A percentile compares a stretch with the other conserved stretches of the same genome.
Evolutionary conservation across 2,113 vertebrate genomes (phyloP).

Genomic region (Hypocryptadius cinnamomeus): DNA sequence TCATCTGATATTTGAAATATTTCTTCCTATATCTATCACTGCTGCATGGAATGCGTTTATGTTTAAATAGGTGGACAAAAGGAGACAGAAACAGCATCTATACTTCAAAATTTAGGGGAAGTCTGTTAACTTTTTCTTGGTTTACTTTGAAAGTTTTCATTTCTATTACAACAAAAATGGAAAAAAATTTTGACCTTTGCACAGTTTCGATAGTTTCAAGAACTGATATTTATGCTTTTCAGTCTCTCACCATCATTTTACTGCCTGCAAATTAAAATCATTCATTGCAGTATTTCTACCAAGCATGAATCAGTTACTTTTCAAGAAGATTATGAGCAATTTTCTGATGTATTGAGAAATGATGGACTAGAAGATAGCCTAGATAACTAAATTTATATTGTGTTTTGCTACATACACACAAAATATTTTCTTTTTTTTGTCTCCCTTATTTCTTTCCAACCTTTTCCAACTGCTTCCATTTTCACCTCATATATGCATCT

Average conservation of each 20-base stretch:
- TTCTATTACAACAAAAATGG: not conserved
- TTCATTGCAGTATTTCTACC: not conserved
- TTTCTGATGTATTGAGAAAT: not conserved
- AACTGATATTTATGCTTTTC: not conserved
- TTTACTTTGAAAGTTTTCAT: not conserved
- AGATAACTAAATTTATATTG: not conserved
- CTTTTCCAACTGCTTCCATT: not conserved
- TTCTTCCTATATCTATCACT: not conserved
- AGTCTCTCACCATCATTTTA: not conserved
- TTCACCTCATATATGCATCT: slow-evolving; percentile 12
- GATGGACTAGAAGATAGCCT: not conserved
- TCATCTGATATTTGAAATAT: not conserved
- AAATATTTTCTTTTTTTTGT: not conserved
- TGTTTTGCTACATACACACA: not conserved
- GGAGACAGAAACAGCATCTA: not conserved
- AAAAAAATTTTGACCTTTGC: not conserved
- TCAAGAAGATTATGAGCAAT: not conserved
- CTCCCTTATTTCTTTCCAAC: not conserved
- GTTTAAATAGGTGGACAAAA: not conserved
- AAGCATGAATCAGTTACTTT: not conserved
- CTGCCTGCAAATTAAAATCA: not conserved
- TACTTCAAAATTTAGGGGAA: not conserved
- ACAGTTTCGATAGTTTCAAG: not conserved
- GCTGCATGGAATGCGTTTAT: not conserved
- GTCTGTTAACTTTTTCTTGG: not conserved